Percentiles rank a stretch among this genome's conserved stretches.
These are phyloP conservation scores for Acrocyrtus sp. DNA, from an alignment of 2,888 invertebrate genomes.

Conservation along the genomic window DNA sequence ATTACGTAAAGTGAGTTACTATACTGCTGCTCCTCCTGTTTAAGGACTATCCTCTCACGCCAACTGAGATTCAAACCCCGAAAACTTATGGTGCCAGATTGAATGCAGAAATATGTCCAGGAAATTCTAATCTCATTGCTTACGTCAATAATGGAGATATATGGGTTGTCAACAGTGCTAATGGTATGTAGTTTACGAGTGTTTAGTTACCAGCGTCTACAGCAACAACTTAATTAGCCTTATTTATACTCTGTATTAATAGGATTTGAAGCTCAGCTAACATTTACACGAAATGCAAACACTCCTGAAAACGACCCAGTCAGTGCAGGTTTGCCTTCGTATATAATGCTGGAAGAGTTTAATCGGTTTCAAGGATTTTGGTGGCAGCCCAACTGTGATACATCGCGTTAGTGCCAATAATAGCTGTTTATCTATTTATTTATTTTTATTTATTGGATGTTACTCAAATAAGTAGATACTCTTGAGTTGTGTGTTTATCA, in stretches of 20 bases:
- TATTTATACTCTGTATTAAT: no score
- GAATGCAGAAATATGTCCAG: constrained; percentile 86
- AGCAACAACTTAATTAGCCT: constrained; percentile 1
- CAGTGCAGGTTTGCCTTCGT: constrained; percentile 95
- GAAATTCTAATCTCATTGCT: constrained; percentile 83
- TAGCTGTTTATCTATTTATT: neutral
- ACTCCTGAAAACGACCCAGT: constrained; percentile 81
- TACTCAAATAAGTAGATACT: neutral
- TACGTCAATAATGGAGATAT: constrained; percentile 91
- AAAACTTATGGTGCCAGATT: constrained; percentile 76
- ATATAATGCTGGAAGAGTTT: constrained; percentile 99
- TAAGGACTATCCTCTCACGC: constrained; percentile 66
- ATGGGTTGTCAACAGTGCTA: constrained; percentile 80
- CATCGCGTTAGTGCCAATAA: constrained; percentile 29
- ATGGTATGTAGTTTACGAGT: constrained; percentile 65
- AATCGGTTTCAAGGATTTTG: constrained; percentile 96
- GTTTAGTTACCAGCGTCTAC: no score
- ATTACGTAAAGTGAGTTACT: neutral
- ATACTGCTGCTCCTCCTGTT: neutral
- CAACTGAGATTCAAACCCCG: constrained; percentile 67
- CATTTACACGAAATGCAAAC: constrained; percentile 77
- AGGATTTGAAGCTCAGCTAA: constrained; percentile 78
- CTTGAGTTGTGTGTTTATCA: no score
- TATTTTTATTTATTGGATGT: neutral
- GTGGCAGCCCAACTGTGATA: constrained; percentile 87